phyloP scores from a whole-genome alignment of 2,888 invertebrate species.

The Pharmacophagus antenor region DNA sequence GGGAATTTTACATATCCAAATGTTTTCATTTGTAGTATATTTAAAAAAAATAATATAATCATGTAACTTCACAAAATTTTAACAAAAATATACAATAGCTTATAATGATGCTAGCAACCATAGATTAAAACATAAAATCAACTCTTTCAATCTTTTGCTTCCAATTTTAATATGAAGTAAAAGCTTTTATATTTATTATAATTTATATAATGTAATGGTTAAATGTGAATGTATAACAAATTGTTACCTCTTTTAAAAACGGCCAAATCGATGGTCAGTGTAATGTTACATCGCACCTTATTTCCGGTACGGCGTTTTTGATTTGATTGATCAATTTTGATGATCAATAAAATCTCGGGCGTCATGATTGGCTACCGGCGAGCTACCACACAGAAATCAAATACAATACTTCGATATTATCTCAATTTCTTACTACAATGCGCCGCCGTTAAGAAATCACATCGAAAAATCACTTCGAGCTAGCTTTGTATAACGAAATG shows the following conservation, averaged over 20 bases:
- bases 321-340: slow-evolving; percentile 80
- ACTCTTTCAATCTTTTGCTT: too few species aligned
- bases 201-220: neutral
- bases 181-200: neutral
- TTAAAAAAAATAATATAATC: too few species aligned
- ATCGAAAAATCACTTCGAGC: slow-evolving; percentile 42
- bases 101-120: too few species aligned
- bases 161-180: neutral
- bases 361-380: slow-evolving; percentile 74
- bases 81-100: too few species aligned
- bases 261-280: slow-evolving; percentile 61
- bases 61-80: too few species aligned
- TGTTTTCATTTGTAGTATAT: too few species aligned
- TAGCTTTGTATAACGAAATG: slow-evolving; percentile 55
- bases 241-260: slow-evolving; percentile 50
- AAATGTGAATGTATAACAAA: neutral
- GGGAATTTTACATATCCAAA: too few species aligned
- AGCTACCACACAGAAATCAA: slow-evolving; percentile 46
- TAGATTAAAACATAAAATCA: too few species aligned
- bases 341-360: slow-evolving; percentile 71
- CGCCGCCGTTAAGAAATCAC: slow-evolving; percentile 31
- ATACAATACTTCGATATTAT: slow-evolving; percentile 48
- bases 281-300: slow-evolving; percentile 72
- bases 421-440: slow-evolving; percentile 62
- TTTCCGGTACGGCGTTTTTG: slow-evolving; percentile 75